These are phyloP conservation scores for Philonicus albiceps DNA, from an alignment of 2,888 invertebrate species.

Conservation along the genomic window DNA sequence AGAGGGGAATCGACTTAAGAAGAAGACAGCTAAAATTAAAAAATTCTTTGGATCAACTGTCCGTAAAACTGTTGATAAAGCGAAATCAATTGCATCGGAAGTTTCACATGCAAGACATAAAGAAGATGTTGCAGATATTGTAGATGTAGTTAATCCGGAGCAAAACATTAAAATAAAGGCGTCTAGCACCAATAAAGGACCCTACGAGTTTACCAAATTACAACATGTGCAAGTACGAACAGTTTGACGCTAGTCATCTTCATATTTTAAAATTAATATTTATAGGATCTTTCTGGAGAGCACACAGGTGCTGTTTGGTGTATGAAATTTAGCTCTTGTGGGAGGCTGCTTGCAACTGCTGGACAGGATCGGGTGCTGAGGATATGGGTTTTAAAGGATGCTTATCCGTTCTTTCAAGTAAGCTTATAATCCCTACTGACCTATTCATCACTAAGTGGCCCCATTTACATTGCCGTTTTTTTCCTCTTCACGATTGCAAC, in stretches of 20 bases:
- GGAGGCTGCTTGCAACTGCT: slow-evolving; percentile 92
- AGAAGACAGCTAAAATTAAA: slow-evolving; percentile 71
- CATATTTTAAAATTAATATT: neutral
- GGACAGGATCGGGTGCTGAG: slow-evolving; percentile 94
- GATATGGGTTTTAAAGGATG: slow-evolving; percentile 94
- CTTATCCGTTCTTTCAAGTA: slow-evolving; percentile 88
- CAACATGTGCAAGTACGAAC: slow-evolving; percentile 80
- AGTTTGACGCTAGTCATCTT: neutral
- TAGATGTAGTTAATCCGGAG: slow-evolving; percentile 81
- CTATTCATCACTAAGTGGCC: too few species aligned
- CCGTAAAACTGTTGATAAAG: slow-evolving; percentile 89
- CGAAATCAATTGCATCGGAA: slow-evolving; percentile 87
- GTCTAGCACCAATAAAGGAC: slow-evolving; percentile 95
- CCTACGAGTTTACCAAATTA: slow-evolving; percentile 92
- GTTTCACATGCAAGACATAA: slow-evolving; percentile 87
- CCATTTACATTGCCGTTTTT: too few species aligned
- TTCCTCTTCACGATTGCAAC: too few species aligned
- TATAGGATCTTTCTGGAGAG: slow-evolving; percentile 77
- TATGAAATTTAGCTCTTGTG: slow-evolving; percentile 97
- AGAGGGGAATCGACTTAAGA: slow-evolving; percentile 61
- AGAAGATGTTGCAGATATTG: slow-evolving; percentile 85
- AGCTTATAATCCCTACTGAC: neutral
- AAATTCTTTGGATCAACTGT: slow-evolving; percentile 88
- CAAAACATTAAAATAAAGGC: slow-evolving; percentile 90
- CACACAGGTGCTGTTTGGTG: slow-evolving; percentile 98